Conservation (phyloP, 1,140 invertebrate genomes). For the Neodiprion pinetum region DNA sequence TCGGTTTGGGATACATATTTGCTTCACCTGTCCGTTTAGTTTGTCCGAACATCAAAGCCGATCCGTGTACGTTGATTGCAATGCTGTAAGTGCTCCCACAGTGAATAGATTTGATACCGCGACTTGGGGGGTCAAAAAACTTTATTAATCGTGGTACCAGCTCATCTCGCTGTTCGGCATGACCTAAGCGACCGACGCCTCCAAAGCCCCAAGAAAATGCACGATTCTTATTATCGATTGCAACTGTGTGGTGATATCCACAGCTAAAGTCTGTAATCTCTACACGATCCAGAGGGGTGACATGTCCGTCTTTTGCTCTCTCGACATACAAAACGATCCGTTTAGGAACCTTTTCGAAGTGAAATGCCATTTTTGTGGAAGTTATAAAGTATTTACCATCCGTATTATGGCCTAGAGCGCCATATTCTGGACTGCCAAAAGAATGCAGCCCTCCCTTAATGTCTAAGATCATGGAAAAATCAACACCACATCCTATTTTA, state of each 20-base stretch:
- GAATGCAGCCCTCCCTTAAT: conserved; percentile 88
- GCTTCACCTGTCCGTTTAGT: conserved; percentile 92
- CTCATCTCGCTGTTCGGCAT: conserved; percentile 91
- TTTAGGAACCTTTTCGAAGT: conserved; percentile 85
- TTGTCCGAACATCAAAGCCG: conserved; percentile 86
- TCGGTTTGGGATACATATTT: conserved; percentile 95
- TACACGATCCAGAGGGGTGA: conserved; percentile 83
- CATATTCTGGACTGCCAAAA: conserved; percentile 92
- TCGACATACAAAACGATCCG: conserved; percentile 87
- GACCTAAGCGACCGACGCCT: conserved; percentile 90
- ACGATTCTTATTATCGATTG: conserved; percentile 85
- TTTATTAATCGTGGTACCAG: conserved; percentile 89
- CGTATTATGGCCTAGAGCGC: conserved; percentile 90
- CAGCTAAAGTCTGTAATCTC: conserved; percentile 90
- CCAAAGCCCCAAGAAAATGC: conserved; percentile 95
- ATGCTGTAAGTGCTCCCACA: conserved; percentile 89
- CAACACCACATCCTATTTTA: conserved; percentile 88
- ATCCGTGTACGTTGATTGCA: conserved; percentile 81
- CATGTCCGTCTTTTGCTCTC: conserved; percentile 86
- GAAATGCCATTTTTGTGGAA: conserved; percentile 85
- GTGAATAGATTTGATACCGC: conserved; percentile 79
- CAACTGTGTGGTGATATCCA: conserved; percentile 90
- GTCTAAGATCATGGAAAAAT: conserved; percentile 91
- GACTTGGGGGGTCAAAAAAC: conserved; percentile 83
- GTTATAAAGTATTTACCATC: conserved; percentile 94